These are phyloP conservation scores for Platerodrilus igneus DNA, from an alignment of 2,888 invertebrate species.

Conservation along the genomic window DNA sequence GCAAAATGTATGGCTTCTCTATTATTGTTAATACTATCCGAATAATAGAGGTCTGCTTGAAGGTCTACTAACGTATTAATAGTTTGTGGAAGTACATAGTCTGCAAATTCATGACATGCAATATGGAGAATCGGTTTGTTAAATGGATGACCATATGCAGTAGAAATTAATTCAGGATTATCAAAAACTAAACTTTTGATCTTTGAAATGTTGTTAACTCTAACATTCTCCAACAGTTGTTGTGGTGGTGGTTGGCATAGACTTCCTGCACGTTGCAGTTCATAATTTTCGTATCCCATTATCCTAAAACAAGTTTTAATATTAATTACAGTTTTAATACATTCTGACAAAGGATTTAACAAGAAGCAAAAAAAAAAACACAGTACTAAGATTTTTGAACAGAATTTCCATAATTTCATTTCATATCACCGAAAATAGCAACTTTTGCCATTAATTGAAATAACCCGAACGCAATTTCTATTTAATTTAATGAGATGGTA, in stretches of 20 bases:
- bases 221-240: slow-evolving; percentile 51
- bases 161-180: slow-evolving; percentile 37
- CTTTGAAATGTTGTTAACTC: slow-evolving; percentile 51
- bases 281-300: slow-evolving; percentile 17
- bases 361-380: too few relatives aligned
- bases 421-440: too few relatives aligned
- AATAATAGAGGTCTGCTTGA: slow-evolving; percentile 58
- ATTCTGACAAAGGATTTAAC: too few relatives aligned
- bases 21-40: slow-evolving; percentile 51
- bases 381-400: too few relatives aligned
- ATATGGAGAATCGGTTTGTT: slow-evolving; percentile 49
- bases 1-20: slow-evolving; percentile 65
- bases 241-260: slow-evolving; percentile 39
- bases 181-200: slow-evolving; percentile 52
- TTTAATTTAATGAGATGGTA: too few relatives aligned
- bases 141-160: slow-evolving; percentile 55
- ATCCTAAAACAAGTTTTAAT: too few relatives aligned
- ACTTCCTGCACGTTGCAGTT: slow-evolving; percentile 35
- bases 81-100: slow-evolving; percentile 53
- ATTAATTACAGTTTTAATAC: too few relatives aligned
- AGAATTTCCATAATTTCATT: too few relatives aligned
- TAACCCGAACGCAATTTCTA: too few relatives aligned
- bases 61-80: slow-evolving; percentile 55
- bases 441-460: too few relatives aligned
- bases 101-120: slow-evolving; percentile 57